These are phyloP conservation scores for Ceratitis capitata DNA, from an alignment of 1,140 invertebrate genomes.

Conservation along the genomic window DNA sequence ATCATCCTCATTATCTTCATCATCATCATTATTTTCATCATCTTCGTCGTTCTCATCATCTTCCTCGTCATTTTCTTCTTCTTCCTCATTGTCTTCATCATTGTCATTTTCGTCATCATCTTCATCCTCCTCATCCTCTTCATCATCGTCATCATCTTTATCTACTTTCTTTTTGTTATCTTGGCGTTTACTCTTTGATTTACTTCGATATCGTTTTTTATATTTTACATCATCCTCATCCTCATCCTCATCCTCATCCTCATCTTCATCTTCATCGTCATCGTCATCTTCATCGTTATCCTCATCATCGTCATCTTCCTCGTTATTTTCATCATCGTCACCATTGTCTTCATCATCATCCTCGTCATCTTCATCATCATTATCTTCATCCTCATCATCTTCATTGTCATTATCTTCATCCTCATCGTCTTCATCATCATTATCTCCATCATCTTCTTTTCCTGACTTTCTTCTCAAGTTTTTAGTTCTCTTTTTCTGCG, in stretches of 20 bases:
- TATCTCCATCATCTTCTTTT: not conserved
- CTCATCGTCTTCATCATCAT: constrained; percentile 32
- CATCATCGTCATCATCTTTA: not conserved
- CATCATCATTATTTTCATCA: constrained; percentile 41
- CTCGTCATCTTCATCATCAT: not conserved
- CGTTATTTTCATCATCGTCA: not conserved
- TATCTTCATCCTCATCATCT: constrained; percentile 12
- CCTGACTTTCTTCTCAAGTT: too few species aligned
- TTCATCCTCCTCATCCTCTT: not conserved
- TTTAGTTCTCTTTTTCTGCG: not conserved
- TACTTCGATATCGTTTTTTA: too few species aligned
- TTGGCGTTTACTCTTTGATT: too few species aligned
- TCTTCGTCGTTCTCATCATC: not conserved
- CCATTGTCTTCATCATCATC: not conserved
- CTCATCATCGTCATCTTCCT: not conserved
- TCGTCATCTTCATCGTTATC: not conserved
- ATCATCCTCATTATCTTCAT: constrained; percentile 34
- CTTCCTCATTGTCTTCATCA: not conserved
- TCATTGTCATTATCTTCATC: not conserved
- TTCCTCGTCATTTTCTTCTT: not conserved
- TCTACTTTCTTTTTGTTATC: not conserved
- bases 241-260: not conserved
- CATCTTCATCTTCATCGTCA: not conserved
- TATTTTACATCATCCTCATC: too few species aligned
- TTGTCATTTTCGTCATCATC: not conserved